A percentile compares a stretch with the other conserved stretches of the same genome.
These are phyloP conservation scores for Halictus rubicundus DNA, from an alignment of 1,140 invertebrate species.

Conservation along the genomic window DNA sequence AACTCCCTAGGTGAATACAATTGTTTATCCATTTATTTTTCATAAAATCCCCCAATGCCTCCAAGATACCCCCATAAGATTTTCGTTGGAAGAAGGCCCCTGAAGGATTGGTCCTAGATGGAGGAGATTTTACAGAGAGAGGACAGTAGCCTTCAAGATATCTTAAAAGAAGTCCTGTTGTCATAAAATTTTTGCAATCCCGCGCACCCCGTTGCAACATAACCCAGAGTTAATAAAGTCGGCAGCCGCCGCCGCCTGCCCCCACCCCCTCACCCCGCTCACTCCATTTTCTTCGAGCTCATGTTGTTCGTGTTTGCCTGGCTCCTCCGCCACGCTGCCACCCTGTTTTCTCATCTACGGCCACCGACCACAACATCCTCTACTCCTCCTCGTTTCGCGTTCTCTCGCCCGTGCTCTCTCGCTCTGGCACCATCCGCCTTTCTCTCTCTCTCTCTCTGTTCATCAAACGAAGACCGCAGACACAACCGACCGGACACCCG, in stretches of 20 bases:
- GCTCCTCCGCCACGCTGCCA: constrained; percentile 39
- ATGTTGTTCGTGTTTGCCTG: not conserved
- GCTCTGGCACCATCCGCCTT: not conserved
- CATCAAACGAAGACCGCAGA: constrained; percentile 66
- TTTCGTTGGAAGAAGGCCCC: no score
- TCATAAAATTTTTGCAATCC: no score
- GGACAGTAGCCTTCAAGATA: no score
- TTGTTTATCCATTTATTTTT: no score
- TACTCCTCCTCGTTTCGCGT: constrained; percentile 24
- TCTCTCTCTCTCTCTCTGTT: not conserved
- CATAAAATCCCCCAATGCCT: no score
- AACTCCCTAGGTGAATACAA: no score
- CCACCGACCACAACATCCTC: constrained; percentile 63
- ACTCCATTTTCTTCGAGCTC: constrained; percentile 28
- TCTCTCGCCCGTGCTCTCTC: constrained; percentile 53
- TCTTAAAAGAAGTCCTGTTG: no score
- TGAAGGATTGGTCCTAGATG: no score
- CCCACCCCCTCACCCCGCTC: no score
- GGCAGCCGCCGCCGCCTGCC: constrained; percentile 60
- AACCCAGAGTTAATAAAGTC: constrained; percentile 74
- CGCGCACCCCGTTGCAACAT: no score
- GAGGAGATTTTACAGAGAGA: no score
- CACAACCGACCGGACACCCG: constrained; percentile 70
- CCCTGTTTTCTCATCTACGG: constrained; percentile 70
- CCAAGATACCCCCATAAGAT: no score